These are phyloP conservation scores for Hydrocynus forskahlii DNA, from an alignment of 2,797 vertebrate genomes.

Conservation along the genomic window DNA sequence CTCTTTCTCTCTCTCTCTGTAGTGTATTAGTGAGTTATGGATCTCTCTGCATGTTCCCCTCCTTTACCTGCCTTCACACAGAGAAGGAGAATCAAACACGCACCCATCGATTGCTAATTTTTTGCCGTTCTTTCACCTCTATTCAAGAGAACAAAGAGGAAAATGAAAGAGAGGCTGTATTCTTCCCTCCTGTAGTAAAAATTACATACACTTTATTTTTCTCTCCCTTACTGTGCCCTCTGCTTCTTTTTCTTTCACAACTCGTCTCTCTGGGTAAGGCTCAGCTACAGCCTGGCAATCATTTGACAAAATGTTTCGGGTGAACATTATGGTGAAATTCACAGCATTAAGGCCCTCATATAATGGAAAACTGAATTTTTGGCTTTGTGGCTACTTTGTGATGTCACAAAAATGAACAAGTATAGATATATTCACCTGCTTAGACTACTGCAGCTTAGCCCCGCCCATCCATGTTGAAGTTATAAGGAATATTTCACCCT, in stretches of 20 bases:
- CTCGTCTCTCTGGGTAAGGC: neutral
- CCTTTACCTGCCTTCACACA: constrained; percentile 34
- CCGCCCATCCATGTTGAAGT: too few relatives aligned
- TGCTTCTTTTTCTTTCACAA: neutral
- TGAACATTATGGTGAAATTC: too few relatives aligned
- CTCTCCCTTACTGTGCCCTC: too few relatives aligned
- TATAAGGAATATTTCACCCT: too few relatives aligned
- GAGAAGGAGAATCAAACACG: constrained; percentile 11
- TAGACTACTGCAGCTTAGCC: too few relatives aligned
- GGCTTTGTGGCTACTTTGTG: too few relatives aligned
- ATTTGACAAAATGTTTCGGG: neutral
- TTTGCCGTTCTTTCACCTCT: constrained; percentile 33
- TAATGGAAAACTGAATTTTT: too few relatives aligned
- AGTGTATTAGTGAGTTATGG: constrained; percentile 24
- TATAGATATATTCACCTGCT: too few relatives aligned
- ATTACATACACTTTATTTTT: neutral
- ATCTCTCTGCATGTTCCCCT: constrained; percentile 33
- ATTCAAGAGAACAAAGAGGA: constrained; percentile 31
- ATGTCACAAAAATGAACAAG: too few relatives aligned
- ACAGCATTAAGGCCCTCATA: too few relatives aligned
- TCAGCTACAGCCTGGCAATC: too few relatives aligned
- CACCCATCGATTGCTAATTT: constrained; percentile 47
- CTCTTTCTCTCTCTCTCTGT: constrained; percentile 1
- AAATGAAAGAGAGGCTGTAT: constrained; percentile 11
- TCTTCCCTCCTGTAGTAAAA: neutral